A percentile compares a stretch with the other conserved stretches of the same genome.
Conservation (phyloP, 2,797 vertebrate species). For the Peromyscus melanophrys region DNA sequence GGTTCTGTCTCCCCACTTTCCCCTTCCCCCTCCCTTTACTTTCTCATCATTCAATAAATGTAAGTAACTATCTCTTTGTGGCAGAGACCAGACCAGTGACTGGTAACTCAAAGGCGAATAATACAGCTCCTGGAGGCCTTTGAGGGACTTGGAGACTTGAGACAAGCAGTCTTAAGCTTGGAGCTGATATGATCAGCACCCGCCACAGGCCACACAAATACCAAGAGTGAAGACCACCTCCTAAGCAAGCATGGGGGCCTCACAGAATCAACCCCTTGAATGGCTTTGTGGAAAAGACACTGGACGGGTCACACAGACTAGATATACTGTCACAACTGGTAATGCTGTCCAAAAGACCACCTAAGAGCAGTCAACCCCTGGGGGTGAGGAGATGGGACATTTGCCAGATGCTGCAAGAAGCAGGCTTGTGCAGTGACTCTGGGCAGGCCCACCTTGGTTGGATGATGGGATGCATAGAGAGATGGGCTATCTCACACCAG, state of each 20-base stretch:
- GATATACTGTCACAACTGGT: too few species aligned
- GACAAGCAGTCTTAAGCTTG: too few species aligned
- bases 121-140: not conserved
- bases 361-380: accelerated
- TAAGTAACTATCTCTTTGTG: not conserved
- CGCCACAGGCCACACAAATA: accelerated
- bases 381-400: accelerated
- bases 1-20: accelerated
- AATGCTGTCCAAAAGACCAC: not conserved
- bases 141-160: too few species aligned
- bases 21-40: accelerated
- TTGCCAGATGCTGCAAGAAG: too few species aligned
- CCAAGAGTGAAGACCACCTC: too few species aligned
- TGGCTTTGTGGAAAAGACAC: not conserved
- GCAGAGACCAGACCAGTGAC: not conserved
- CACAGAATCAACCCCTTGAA: accelerated
- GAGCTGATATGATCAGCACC: accelerated
- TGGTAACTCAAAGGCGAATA: not conserved
- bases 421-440: accelerated
- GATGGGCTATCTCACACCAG: accelerated
- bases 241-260: not conserved
- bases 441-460: too few species aligned
- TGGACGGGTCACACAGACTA: accelerated
- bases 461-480: not conserved
- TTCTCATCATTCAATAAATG: not conserved